phyloP scores from a whole-genome alignment of 2,888 invertebrate genomes.

The Lithophane leautieri region DNA sequence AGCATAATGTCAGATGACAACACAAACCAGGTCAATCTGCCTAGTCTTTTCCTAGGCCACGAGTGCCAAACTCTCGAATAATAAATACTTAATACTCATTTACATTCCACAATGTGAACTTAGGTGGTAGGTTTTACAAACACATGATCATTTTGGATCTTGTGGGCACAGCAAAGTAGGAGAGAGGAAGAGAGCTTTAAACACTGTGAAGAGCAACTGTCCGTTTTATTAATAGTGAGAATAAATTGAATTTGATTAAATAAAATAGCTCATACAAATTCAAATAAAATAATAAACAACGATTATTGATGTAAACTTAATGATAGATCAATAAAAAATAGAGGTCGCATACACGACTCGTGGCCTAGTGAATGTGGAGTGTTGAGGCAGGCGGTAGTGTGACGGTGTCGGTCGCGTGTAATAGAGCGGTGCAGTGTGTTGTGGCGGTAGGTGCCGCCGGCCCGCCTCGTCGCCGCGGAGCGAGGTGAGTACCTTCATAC shows the following conservation, averaged over 20 bases:
- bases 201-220: neutral
- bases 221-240: neutral
- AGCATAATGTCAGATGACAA: too few relatives aligned
- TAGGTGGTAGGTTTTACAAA: neutral
- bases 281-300: neutral
- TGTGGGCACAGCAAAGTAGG: neutral
- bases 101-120: too few relatives aligned
- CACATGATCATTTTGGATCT: neutral
- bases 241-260: neutral
- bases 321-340: neutral
- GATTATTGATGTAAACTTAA: too few relatives aligned
- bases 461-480: conserved; percentile 4
- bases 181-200: neutral
- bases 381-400: neutral
- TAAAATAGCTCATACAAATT: neutral
- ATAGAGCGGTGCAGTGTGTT: conserved; percentile 15
- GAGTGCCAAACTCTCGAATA: too few relatives aligned
- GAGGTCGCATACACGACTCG: neutral
- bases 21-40: too few relatives aligned
- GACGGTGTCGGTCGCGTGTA: neutral
- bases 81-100: too few relatives aligned
- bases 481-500: conserved; percentile 3
- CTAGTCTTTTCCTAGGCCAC: too few relatives aligned
- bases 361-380: neutral
- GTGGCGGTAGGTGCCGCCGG: conserved; percentile 14